Evolutionary conservation across 2,113 vertebrate species (phyloP).

Genomic region (Brachionichthys hirsutus): DNA sequence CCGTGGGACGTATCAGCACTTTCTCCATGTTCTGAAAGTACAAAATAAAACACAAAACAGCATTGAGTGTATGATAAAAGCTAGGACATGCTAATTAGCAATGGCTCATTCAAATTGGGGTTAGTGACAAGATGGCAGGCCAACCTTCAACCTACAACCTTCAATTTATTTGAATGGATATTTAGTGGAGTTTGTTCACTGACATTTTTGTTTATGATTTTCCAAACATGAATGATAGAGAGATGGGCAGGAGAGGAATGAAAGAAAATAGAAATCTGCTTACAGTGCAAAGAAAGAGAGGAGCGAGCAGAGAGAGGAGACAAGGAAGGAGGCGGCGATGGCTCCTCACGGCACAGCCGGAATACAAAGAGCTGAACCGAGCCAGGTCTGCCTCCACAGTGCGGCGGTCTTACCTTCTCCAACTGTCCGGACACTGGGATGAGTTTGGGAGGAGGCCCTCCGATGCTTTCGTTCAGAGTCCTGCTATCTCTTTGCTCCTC

Average conservation of each 20-base stretch:
- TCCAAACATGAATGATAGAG: conserved; percentile 34
- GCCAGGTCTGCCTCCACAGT: too few species aligned
- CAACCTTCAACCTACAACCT: too few species aligned
- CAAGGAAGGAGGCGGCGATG: conserved; percentile 2
- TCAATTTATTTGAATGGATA: conserved; percentile 54
- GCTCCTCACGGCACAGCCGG: not conserved
- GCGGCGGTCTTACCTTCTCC: conserved; percentile 84
- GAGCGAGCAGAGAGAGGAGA: conserved; percentile 4
- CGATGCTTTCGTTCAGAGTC: conserved; percentile 82
- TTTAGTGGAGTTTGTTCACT: conserved; percentile 20
- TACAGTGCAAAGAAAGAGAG: conserved; percentile 28
- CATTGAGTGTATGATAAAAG: conserved; percentile 33
- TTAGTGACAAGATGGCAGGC: conserved; percentile 43
- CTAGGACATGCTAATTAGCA: conserved; percentile 37
- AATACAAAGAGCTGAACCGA: too few species aligned
- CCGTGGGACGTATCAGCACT: conserved; percentile 94
- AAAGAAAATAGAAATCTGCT: conserved; percentile 28
- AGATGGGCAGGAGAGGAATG: conserved; percentile 4
- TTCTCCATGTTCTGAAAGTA: conserved; percentile 92
- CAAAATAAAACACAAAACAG: conserved; percentile 36
- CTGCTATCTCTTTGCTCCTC: conserved; percentile 85
- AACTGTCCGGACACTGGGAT: conserved; percentile 92
- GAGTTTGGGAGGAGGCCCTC: conserved; percentile 92
- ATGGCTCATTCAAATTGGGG: conserved; percentile 41
- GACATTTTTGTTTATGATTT: conserved; percentile 46